Conservation (phyloP, 2,113 vertebrate genomes). For the Uria aalge region DNA sequence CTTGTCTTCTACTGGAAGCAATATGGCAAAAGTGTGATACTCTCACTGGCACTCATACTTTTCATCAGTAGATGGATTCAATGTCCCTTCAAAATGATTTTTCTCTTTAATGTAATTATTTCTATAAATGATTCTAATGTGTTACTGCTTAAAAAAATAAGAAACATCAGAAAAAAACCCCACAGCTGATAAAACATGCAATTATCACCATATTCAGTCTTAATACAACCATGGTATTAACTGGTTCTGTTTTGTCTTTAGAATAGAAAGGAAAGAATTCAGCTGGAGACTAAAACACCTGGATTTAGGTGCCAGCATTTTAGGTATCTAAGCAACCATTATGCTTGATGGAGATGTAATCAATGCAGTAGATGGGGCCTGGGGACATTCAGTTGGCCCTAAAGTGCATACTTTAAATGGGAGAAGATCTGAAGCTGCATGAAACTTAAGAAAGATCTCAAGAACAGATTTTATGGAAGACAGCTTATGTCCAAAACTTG, state of each 20-base stretch:
- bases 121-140: not conserved
- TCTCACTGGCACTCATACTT: not conserved
- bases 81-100: not conserved
- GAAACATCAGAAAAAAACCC: not conserved
- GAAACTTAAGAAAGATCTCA: not conserved
- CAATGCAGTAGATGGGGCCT: not conserved
- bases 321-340: not conserved
- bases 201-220: not conserved
- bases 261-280: not conserved
- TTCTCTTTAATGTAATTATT: not conserved
- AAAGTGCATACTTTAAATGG: not conserved
- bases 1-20: not conserved
- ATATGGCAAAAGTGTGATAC: not conserved
- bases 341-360: not conserved
- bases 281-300: not conserved
- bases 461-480: not conserved
- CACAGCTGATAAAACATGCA: not conserved
- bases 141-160: not conserved
- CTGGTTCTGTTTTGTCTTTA: not conserved
- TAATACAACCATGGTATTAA: not conserved
- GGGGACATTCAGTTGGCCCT: not conserved
- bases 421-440: not conserved
- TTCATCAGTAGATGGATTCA: not conserved
- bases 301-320: not conserved
- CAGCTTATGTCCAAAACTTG: not conserved